Percentiles rank a stretch among this genome's conserved stretches.
Conservation (phyloP, 2,888 invertebrate genomes). For the Drosophila gaucha region DNA sequence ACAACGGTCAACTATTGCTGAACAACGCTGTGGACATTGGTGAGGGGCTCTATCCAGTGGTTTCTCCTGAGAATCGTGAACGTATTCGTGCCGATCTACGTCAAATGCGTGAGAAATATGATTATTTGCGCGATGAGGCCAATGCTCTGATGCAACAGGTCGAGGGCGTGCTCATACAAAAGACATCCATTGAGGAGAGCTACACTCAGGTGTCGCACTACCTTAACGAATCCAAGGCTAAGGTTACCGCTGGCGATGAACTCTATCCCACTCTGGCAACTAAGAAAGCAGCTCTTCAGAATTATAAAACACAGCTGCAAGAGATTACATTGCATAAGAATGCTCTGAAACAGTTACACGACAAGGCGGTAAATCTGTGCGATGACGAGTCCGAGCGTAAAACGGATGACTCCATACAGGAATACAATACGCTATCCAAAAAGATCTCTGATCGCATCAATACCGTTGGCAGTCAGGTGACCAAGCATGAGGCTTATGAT, state of each 20-base stretch:
- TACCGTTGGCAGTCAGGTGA: conserved; percentile 89
- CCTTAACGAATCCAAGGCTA: conserved; percentile 92
- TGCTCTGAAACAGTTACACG: conserved; percentile 92
- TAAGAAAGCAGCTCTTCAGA: conserved; percentile 94
- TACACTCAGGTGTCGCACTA: conserved; percentile 94
- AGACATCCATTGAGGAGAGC: conserved; percentile 97
- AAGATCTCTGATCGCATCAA: conserved; percentile 89
- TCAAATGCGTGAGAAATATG: conserved; percentile 92
- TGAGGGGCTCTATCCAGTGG: conserved; percentile 93
- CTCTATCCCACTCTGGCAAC: conserved; percentile 93
- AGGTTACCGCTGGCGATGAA: conserved; percentile 89
- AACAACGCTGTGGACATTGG: conserved; percentile 94
- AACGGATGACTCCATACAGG: conserved; percentile 89
- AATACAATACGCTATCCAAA: conserved; percentile 89
- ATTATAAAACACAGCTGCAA: conserved; percentile 91
- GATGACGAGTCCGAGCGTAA: conserved; percentile 92
- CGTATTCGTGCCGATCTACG: conserved; percentile 92
- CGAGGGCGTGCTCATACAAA: conserved; percentile 94
- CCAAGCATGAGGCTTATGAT: conserved; percentile 92
- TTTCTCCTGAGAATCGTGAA: conserved; percentile 95
- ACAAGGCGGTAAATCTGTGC: conserved; percentile 91
- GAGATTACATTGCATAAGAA: conserved; percentile 94
- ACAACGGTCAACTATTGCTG: conserved; percentile 91
- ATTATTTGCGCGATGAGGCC: conserved; percentile 93
- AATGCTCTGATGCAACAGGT: conserved; percentile 94